Percentiles rank a stretch among this genome's conserved stretches.
Conservation (phyloP, 2,113 vertebrate species). For the Mus pahari region DNA sequence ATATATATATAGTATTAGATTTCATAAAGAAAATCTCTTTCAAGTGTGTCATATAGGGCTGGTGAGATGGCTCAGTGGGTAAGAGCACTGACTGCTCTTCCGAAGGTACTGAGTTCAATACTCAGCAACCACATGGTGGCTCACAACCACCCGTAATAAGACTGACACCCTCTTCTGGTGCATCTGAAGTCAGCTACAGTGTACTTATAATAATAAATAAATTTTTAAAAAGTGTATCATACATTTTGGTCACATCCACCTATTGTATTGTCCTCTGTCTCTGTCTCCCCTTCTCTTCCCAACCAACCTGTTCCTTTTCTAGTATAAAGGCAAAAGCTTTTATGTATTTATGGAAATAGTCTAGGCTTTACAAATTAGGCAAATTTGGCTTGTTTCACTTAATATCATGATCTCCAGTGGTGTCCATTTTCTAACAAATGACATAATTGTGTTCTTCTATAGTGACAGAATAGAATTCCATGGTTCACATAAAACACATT, state of each 20-base stretch:
- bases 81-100: too few relatives aligned
- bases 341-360: background rate
- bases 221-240: background rate
- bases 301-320: background rate
- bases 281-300: background rate
- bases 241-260: background rate
- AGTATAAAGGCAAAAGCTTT: background rate
- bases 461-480: background rate
- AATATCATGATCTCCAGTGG: background rate
- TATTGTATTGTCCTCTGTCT: background rate
- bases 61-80: too few relatives aligned
- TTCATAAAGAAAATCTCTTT: background rate
- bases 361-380: background rate
- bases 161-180: too few relatives aligned
- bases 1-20: background rate
- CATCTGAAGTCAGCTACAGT: too few relatives aligned
- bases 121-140: too few relatives aligned
- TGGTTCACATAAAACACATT: background rate
- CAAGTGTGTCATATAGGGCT: background rate
- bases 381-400: background rate
- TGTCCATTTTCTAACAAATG: background rate
- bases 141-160: too few relatives aligned
- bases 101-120: too few relatives aligned
- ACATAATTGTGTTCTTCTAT: background rate
- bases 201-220: too few relatives aligned